A percentile compares a stretch with the other conserved stretches of the same genome.
Evolutionary conservation across 2,113 vertebrate genomes (phyloP).

Genomic region (Excalfactoria chinensis): DNA sequence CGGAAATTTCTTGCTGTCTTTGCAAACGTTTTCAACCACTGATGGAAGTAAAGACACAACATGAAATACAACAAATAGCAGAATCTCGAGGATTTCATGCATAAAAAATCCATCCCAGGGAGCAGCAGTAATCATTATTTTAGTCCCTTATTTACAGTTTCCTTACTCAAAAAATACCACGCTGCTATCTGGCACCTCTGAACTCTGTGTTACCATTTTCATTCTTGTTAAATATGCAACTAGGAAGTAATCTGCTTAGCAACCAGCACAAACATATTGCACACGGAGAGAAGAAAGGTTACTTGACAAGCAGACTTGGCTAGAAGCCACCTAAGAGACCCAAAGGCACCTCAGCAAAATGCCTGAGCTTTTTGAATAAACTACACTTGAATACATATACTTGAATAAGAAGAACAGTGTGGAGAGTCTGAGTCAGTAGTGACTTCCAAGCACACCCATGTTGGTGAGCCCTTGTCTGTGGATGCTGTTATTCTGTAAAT

Average conservation of each 20-base stretch:
- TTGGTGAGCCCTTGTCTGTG: not conserved
- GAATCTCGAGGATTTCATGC: slow-evolving; percentile 28
- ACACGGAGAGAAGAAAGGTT: slow-evolving; percentile 31
- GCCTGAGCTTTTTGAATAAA: not conserved
- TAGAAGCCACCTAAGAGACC: not conserved
- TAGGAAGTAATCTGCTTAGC: slow-evolving; percentile 66
- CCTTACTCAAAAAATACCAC: not conserved
- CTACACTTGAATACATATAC: not conserved
- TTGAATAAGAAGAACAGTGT: not conserved
- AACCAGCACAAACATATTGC: slow-evolving; percentile 65
- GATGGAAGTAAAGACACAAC: slow-evolving; percentile 61
- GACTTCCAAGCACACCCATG: not conserved
- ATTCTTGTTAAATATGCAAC: slow-evolving; percentile 38
- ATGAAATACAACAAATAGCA: slow-evolving; percentile 70
- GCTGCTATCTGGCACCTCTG: not conserved
- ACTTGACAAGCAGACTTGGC: slow-evolving; percentile 17
- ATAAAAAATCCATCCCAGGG: slow-evolving; percentile 20
- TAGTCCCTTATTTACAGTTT: slow-evolving; percentile 1
- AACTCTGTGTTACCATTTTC: slow-evolving; percentile 5
- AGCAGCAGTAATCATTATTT: slow-evolving; percentile 46
- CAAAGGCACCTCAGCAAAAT: not conserved
- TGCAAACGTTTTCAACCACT: slow-evolving; percentile 67
- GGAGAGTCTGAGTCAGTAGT: slow-evolving; percentile 9
- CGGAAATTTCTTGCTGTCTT: slow-evolving; percentile 35
- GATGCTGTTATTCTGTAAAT: not conserved